A percentile compares a stretch with the other conserved stretches of the same genome.
phyloP scores from a whole-genome alignment of 2,797 vertebrate species.

The Cryptoprocta ferox region DNA sequence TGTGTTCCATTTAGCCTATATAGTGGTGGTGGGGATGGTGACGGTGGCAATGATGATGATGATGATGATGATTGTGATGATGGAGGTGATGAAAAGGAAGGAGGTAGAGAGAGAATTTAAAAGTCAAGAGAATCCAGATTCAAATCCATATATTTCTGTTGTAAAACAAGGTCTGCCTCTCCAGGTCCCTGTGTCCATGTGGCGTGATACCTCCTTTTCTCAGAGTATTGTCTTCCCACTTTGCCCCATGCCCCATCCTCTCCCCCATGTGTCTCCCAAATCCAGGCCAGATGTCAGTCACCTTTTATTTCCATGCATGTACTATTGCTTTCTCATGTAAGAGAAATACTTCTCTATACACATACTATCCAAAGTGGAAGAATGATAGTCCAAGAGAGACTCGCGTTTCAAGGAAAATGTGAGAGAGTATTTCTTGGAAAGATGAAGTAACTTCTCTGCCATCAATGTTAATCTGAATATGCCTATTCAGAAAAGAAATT shows the following conservation, averaged over 20 bases:
- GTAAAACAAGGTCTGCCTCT: neutral
- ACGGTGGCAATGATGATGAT: rapidly evolving
- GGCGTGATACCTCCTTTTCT: neutral
- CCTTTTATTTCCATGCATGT: neutral
- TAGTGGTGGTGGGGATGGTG: neutral
- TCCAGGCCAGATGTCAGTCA: neutral
- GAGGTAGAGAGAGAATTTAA: neutral
- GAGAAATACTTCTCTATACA: neutral
- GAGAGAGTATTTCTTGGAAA: neutral
- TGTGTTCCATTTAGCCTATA: neutral
- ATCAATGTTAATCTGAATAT: neutral
- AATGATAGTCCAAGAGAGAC: neutral
- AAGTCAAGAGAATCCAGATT: neutral
- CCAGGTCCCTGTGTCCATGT: rapidly evolving
- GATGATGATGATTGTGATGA: neutral
- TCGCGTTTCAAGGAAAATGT: neutral
- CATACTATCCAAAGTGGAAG: neutral
- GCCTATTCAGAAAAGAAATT: neutral
- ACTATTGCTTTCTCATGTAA: neutral
- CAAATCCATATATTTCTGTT: neutral
- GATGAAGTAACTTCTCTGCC: neutral
- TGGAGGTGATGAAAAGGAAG: neutral
- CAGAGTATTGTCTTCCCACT: neutral
- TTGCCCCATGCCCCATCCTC: neutral
- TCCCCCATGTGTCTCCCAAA: neutral